Conservation (phyloP, 53 echinoderm and acorn worm genomes). For the Antedon mediterranea region DNA sequence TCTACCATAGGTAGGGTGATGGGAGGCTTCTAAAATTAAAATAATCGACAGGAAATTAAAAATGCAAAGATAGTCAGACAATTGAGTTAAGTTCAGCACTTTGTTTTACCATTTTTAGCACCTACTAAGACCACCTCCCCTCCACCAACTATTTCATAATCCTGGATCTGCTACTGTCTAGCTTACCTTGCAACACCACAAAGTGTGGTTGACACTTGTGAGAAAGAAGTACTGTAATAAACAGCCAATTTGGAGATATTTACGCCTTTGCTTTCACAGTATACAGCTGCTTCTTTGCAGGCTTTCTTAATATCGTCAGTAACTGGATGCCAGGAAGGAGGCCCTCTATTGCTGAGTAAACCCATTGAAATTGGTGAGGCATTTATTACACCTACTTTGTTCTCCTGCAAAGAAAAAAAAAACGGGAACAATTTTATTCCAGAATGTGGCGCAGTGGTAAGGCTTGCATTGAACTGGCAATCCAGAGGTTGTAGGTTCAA, state of each 20-base stretch:
- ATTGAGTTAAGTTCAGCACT: no score
- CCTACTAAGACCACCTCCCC: no score
- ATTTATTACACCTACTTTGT: constrained; percentile 47
- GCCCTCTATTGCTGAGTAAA: constrained; percentile 46
- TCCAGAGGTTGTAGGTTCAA: no score
- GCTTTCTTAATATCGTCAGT: constrained; percentile 26
- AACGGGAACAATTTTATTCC: background rate
- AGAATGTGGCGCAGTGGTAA: no score
- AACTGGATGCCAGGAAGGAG: constrained; percentile 68
- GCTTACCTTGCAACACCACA: constrained; percentile 56
- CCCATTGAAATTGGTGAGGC: constrained; percentile 80
- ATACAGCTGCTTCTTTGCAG: constrained; percentile 42
- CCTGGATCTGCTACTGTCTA: no score
- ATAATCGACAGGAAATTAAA: no score
- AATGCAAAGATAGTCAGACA: no score
- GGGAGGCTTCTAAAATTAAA: no score
- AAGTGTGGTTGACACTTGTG: constrained; percentile 34
- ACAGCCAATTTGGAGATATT: constrained; percentile 66
- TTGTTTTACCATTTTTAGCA: no score
- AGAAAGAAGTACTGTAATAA: constrained; percentile 32
- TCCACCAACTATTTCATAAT: no score
- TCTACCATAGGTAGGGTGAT: no score
- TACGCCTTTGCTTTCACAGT: constrained; percentile 50
- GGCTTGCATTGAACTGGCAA: no score
- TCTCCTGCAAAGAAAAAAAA: constrained; percentile 22